phyloP scores from a whole-genome alignment of 2,113 vertebrate species.

The Panthera uncia region DNA sequence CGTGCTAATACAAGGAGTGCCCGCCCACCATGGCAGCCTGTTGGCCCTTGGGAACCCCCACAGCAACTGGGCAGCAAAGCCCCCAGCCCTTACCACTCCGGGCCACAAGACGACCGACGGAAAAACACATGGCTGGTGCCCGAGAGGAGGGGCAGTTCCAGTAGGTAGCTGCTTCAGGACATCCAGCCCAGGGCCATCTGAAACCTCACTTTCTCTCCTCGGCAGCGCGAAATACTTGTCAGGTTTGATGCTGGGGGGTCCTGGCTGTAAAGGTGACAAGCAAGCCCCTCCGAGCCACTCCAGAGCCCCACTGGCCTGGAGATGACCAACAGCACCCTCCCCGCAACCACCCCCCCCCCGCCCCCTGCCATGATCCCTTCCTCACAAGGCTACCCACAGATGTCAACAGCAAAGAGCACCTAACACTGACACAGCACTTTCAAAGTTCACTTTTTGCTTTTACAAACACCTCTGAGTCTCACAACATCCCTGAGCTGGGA shows the following conservation, averaged over 20 bases:
- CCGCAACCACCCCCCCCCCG: no score
- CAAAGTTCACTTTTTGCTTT: background rate
- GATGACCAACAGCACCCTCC: no score
- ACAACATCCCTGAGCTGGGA: background rate
- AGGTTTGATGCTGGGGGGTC: background rate
- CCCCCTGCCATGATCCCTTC: background rate
- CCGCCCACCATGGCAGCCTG: rapidly evolving
- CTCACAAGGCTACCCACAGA: background rate
- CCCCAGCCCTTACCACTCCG: no score
- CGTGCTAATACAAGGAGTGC: background rate
- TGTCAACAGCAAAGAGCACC: background rate
- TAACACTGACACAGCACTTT: background rate
- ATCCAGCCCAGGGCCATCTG: background rate
- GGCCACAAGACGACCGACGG: background rate
- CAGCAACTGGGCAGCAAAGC: background rate
- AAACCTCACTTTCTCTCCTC: background rate
- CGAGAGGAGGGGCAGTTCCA: background rate
- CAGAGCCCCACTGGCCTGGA: background rate
- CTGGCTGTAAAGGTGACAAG: background rate
- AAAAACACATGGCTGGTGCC: background rate
- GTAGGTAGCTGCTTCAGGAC: background rate
- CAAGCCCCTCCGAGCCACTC: background rate
- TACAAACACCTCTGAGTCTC: background rate
- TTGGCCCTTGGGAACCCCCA: background rate
- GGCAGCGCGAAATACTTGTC: background rate